Conservation (phyloP, 2,888 invertebrate species). For the Falcaria lacertinaria region DNA sequence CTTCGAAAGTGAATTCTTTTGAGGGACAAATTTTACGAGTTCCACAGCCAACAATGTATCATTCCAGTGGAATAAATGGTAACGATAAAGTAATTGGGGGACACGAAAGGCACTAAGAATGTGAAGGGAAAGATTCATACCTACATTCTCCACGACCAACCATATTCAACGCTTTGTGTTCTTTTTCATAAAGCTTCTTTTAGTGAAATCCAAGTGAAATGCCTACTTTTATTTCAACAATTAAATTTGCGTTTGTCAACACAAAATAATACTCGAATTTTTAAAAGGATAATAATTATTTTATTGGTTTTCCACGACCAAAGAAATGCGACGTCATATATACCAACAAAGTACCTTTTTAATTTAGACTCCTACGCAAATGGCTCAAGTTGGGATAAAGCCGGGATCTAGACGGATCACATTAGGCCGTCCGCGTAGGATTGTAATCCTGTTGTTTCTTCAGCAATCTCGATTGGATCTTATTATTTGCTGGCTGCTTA, state of each 20-base stretch:
- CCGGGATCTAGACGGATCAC: not conserved
- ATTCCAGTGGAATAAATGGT: not conserved
- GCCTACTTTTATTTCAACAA: no score
- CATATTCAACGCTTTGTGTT: no score
- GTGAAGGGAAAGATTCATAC: not conserved
- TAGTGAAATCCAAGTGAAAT: no score
- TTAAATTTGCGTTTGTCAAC: no score
- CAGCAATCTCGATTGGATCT: not conserved
- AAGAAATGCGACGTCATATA: no score
- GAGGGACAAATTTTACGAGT: not conserved
- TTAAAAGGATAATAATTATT: no score
- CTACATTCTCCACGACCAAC: not conserved
- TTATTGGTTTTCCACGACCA: no score
- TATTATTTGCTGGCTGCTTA: no score
- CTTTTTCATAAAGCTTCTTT: no score
- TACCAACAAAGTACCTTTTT: not conserved
- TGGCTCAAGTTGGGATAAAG: not conserved
- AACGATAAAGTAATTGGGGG: not conserved
- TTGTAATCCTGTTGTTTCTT: not conserved
- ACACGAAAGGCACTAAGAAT: not conserved
- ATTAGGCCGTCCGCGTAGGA: not conserved
- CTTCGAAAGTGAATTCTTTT: constrained; percentile 1
- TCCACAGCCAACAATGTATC: not conserved
- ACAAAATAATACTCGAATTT: no score
- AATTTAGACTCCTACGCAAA: not conserved